Conservation (phyloP, 1,140 invertebrate genomes). For the Carposina sasakii region DNA sequence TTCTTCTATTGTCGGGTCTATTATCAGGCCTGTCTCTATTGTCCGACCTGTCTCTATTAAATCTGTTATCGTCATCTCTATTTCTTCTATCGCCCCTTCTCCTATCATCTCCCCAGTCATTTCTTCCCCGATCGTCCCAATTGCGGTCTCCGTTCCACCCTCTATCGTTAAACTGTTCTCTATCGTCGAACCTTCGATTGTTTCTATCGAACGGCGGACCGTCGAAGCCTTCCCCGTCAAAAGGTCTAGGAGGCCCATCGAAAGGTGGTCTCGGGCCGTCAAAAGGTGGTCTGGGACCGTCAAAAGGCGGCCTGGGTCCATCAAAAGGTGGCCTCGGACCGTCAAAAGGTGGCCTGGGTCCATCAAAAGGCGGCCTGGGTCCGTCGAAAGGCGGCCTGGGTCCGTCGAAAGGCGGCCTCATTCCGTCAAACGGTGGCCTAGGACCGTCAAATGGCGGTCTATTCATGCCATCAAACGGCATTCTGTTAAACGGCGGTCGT, state of each 20-base stretch:
- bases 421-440: slow-evolving; percentile 44
- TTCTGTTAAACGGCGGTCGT: slow-evolving; percentile 40
- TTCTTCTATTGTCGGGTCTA: slow-evolving; percentile 32
- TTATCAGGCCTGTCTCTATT: background rate
- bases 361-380: slow-evolving; percentile 38
- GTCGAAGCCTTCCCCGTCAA: slow-evolving; percentile 39
- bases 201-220: slow-evolving; percentile 54
- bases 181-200: slow-evolving; percentile 50
- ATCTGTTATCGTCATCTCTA: slow-evolving; percentile 36
- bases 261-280: slow-evolving; percentile 35
- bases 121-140: slow-evolving; percentile 33
- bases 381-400: slow-evolving; percentile 50
- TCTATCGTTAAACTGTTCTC: slow-evolving; percentile 51
- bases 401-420: slow-evolving; percentile 42
- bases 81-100: slow-evolving; percentile 40
- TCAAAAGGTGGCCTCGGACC: slow-evolving; percentile 35
- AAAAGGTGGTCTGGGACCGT: slow-evolving; percentile 51
- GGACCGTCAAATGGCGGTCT: slow-evolving; percentile 37
- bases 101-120: slow-evolving; percentile 54
- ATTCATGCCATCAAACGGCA: slow-evolving; percentile 39
- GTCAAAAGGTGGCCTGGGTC: slow-evolving; percentile 31
- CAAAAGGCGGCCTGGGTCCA: slow-evolving; percentile 42
- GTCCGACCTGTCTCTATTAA: slow-evolving; percentile 26
- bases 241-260: slow-evolving; percentile 55
- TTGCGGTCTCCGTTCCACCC: slow-evolving; percentile 52